These are phyloP conservation scores for Orycteropus afer DNA, from an alignment of 2,113 vertebrate genomes.

Conservation along the genomic window DNA sequence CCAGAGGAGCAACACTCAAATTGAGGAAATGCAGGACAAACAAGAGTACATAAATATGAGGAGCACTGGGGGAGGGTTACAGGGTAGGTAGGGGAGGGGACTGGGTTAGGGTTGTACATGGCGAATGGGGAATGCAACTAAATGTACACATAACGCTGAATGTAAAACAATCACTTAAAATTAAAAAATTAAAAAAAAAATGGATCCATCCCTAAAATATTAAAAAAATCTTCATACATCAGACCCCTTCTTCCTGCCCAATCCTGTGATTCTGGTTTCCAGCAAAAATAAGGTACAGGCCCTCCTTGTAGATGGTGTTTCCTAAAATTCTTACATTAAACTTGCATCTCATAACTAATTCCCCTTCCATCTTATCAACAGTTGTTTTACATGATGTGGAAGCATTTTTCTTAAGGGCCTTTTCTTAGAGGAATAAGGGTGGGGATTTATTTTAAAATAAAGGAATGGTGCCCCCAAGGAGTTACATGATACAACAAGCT, in stretches of 20 bases:
- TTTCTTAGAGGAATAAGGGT: not conserved
- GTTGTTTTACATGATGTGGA: not conserved
- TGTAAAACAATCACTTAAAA: too few species aligned
- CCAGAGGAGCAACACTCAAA: too few species aligned
- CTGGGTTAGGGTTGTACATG: too few species aligned
- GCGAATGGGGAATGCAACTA: too few species aligned
- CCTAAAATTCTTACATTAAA: not conserved
- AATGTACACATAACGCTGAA: too few species aligned
- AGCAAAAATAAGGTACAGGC: not conserved
- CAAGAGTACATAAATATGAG: too few species aligned
- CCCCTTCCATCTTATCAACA: not conserved
- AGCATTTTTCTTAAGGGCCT: not conserved
- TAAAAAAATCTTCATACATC: not conserved
- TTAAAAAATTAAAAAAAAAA: constrained; percentile 30
- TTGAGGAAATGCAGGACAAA: too few species aligned
- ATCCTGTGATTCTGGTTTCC: not conserved
- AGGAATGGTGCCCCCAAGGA: too few species aligned
- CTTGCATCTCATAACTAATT: not conserved
- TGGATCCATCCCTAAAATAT: not conserved
- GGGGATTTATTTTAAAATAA: not conserved
- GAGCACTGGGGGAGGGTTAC: too few species aligned
- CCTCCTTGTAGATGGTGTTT: not conserved
- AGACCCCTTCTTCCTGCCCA: not conserved
- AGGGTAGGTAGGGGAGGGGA: too few species aligned
- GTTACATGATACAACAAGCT: too few species aligned